Evolutionary conservation across 1,140 invertebrate species (phyloP), one percentile per base, ranked within the genome.

Genomic region (Hycleus phaleratus): DNA sequence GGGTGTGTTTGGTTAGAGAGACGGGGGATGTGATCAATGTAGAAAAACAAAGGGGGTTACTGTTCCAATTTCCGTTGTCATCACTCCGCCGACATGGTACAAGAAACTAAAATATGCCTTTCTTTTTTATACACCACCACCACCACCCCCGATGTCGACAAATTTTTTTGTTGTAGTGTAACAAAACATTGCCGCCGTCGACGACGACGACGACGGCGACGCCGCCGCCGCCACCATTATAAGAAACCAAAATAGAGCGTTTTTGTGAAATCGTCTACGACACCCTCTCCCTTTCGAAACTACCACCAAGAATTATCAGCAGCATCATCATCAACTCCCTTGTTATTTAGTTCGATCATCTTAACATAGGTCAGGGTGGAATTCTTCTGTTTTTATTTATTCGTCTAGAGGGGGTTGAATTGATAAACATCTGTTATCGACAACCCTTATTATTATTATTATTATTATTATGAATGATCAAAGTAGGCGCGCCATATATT

Each of bases 241-340:
- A 64, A 64, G 62, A 64, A 64, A 64, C 62, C 59, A 61, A 64
- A 64, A 64, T 64, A 64, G 62, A 64, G 46, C 62, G 62, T 64
- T 64, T 64, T 64, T 64, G 62, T 56, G 18, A 18, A 18, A 18
- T 18, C 18, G 18, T 18, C 18, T 18, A 18, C 18, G 18, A 18
- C 18, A 18, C 18, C 18, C 18, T 18, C 18, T 18, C 18, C 18
- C 18, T 18, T 18, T 18, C 18, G 18, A 18, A 18, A 18, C 18
- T 18, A 18, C 18, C 18, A 18, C 18, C 18, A 18, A 18, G 18
- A 18, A 18, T 18, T 18, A 18, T 18, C 18, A 18, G 18, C 25
- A 39, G 49, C 45, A 54, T 51, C 18, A 49, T 61, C 55, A 55
- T 64, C 51, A 18, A 18, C 58, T 59, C 46, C 46, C 52, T 44